phyloP scores from a whole-genome alignment of 2,113 vertebrate genomes.

The Gasterosteus nipponicus region DNA sequence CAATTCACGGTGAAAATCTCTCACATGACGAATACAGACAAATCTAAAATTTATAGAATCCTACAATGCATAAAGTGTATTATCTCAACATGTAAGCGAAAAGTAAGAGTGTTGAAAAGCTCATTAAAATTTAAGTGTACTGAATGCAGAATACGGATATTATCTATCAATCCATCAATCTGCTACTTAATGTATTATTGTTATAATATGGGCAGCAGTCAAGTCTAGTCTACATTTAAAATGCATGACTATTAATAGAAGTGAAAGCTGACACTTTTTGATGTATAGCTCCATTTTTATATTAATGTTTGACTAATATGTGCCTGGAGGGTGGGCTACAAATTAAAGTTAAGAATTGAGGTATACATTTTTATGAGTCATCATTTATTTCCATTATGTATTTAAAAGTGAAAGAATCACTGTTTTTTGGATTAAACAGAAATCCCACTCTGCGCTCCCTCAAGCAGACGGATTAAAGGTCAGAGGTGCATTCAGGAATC shows the following conservation, averaged over 20 bases:
- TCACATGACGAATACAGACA: slow-evolving; percentile 88
- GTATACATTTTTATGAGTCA: slow-evolving; percentile 98
- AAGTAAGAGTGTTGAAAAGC: slow-evolving; percentile 86
- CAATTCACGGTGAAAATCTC: slow-evolving; percentile 81
- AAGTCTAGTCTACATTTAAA: slow-evolving; percentile 84
- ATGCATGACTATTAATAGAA: slow-evolving; percentile 87
- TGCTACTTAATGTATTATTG: slow-evolving; percentile 89
- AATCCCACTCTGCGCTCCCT: slow-evolving; percentile 81
- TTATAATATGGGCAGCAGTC: slow-evolving; percentile 87
- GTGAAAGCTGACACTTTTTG: slow-evolving; percentile 88
- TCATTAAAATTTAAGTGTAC: slow-evolving; percentile 91
- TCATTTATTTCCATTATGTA: slow-evolving; percentile 95
- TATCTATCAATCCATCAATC: slow-evolving; percentile 91
- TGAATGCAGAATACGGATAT: slow-evolving; percentile 80
- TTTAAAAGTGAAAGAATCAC: slow-evolving; percentile 97
- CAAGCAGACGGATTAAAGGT: slow-evolving; percentile 67
- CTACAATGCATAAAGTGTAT: slow-evolving; percentile 92
- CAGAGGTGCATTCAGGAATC: slow-evolving; percentile 45
- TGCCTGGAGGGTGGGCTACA: slow-evolving; percentile 92
- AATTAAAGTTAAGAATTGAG: slow-evolving; percentile 94
- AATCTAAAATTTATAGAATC: slow-evolving; percentile 99
- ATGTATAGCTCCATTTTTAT: slow-evolving; percentile 97
- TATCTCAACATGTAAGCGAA: slow-evolving; percentile 90
- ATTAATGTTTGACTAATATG: slow-evolving; percentile 99
- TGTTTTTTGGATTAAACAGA: slow-evolving; percentile 74